These are phyloP conservation scores for Drosophila quinaria DNA, from an alignment of 2,888 invertebrate species.

Conservation along the genomic window DNA sequence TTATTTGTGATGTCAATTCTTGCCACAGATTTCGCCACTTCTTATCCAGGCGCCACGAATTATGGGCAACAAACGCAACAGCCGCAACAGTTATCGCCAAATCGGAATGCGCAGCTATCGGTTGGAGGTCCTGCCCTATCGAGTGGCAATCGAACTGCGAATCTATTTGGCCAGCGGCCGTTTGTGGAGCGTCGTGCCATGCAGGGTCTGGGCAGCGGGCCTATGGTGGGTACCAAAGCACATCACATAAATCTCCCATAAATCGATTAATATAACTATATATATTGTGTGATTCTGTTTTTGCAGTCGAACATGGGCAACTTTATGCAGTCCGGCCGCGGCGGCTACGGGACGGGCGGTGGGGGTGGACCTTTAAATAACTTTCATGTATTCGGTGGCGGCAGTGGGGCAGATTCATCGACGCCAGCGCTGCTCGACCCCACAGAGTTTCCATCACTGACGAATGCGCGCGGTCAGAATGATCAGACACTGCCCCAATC, in stretches of 20 bases:
- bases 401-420: constrained; percentile 88
- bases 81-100: constrained; percentile 87
- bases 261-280: too few species aligned
- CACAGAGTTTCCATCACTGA: constrained; percentile 96
- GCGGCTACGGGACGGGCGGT: constrained; percentile 87
- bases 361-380: constrained; percentile 88
- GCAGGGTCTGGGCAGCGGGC: constrained; percentile 86
- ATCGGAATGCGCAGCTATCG: constrained; percentile 87
- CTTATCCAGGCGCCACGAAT: constrained; percentile 85
- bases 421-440: constrained; percentile 96
- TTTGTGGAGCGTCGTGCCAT: constrained; percentile 92
- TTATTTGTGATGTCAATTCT: not conserved
- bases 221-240: constrained; percentile 82
- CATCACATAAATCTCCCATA: not conserved
- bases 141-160: constrained; percentile 86
- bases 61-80: constrained; percentile 86
- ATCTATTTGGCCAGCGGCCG: constrained; percentile 92
- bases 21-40: constrained; percentile 59
- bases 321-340: constrained; percentile 88
- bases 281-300: constrained; percentile 1
- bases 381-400: constrained; percentile 93
- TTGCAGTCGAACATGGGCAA: constrained; percentile 88
- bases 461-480: constrained; percentile 92
- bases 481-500: constrained; percentile 92
- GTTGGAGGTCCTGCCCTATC: constrained; percentile 88